A percentile compares a stretch with the other conserved stretches of the same genome.
Evolutionary conservation across 2,888 invertebrate genomes (phyloP).

Genomic region (Girardia tigrina): DNA sequence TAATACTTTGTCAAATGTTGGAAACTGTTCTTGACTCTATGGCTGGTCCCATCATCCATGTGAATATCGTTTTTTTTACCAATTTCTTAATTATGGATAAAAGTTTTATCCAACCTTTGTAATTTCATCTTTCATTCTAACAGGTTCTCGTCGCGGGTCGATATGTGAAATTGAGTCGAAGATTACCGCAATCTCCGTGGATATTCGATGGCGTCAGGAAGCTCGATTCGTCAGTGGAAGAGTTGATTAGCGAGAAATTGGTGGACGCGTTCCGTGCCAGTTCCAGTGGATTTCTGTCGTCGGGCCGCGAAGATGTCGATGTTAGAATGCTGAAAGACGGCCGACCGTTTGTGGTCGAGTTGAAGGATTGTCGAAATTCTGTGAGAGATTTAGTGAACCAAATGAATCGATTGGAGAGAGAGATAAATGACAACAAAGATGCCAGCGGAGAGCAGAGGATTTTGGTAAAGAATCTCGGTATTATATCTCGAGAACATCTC

Average conservation of each 20-base stretch:
- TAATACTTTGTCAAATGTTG: too few species aligned
- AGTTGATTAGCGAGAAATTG: conserved; percentile 56
- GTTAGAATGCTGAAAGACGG: conserved; percentile 68
- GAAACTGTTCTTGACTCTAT: too few species aligned
- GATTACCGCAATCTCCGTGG: conserved; percentile 86
- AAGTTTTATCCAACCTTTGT: too few species aligned
- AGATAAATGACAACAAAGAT: background rate
- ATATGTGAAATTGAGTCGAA: conserved; percentile 69
- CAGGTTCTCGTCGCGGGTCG: conserved; percentile 57
- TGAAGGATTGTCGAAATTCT: background rate
- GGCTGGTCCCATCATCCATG: too few species aligned
- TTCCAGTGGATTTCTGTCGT: conserved; percentile 64
- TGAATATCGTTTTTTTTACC: too few species aligned
- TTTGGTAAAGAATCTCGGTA: background rate
- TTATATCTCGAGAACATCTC: background rate
- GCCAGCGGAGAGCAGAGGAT: background rate
- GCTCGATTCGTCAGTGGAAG: conserved; percentile 75
- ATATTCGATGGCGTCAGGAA: conserved; percentile 65
- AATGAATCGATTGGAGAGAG: background rate
- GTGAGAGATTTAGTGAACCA: background rate
- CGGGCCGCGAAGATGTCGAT: conserved; percentile 91
- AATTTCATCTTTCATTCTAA: too few species aligned
- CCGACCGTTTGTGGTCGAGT: conserved; percentile 79
- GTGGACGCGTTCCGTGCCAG: background rate
- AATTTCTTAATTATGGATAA: too few species aligned